phyloP scores from a whole-genome alignment of 2,113 vertebrate species.

The Oryzias javanicus region DNA sequence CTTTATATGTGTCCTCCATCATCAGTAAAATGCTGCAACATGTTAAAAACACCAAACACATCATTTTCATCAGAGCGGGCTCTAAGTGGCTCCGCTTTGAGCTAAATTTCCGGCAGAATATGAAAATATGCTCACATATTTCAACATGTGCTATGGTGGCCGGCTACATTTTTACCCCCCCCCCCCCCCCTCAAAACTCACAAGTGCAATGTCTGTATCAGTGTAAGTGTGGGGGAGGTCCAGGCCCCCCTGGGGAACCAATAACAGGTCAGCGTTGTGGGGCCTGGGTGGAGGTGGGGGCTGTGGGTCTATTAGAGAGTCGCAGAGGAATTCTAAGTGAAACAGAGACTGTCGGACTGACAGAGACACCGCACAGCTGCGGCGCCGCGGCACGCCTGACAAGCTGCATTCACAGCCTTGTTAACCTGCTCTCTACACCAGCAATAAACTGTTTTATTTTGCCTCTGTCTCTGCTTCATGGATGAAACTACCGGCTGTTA shows the following conservation, averaged over 20 bases:
- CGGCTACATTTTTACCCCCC: slow-evolving; percentile 1
- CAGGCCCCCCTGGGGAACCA: slow-evolving; percentile 54
- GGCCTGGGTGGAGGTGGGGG: slow-evolving; percentile 3
- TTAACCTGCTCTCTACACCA: slow-evolving; percentile 18
- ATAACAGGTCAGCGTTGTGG: slow-evolving; percentile 47
- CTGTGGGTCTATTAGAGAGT: slow-evolving; percentile 61
- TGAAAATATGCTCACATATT: slow-evolving; percentile 6
- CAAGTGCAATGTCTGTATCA: slow-evolving; percentile 44
- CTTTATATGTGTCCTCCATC: too few relatives aligned
- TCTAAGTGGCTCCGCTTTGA: not conserved
- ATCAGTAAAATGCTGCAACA: too few relatives aligned
- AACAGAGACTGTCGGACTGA: slow-evolving; percentile 65
- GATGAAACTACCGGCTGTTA: too few relatives aligned
- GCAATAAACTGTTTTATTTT: not conserved
- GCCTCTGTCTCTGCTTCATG: too few relatives aligned
- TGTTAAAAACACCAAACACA: too few relatives aligned
- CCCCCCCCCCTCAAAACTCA: slow-evolving; percentile 4
- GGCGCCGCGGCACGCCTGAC: slow-evolving; percentile 29
- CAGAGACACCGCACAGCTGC: slow-evolving; percentile 71
- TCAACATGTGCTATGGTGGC: slow-evolving; percentile 19
- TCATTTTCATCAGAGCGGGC: too few relatives aligned
- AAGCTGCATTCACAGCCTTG: slow-evolving; percentile 15
- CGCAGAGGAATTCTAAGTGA: slow-evolving; percentile 66
- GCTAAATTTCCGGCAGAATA: not conserved
- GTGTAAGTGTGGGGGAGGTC: slow-evolving; percentile 59